Base-by-base conservation (phyloP, 2,113 vertebrate genomes). In the Gnathonemus echidnorhynchus region DNA sequence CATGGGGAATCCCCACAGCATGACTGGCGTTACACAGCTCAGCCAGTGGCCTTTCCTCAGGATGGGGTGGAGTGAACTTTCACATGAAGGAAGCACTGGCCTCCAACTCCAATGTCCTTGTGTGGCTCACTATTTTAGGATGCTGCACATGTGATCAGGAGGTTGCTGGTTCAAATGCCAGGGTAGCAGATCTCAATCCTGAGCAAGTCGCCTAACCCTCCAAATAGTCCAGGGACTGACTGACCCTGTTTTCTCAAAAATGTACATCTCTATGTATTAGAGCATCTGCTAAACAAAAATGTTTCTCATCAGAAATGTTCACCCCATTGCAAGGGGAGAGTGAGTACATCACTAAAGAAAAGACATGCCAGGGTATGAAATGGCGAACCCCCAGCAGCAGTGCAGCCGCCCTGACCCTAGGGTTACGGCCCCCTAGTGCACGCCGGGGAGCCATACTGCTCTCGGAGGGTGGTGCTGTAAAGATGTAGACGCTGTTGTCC, bases 401-500 rank as follows among this genome's bases (percentile, higher is more conserved):
- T 85, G 7, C 15, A 35, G 42, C 46, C 24, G 9, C n/a, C 83
- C 83, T 10, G 83, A 85, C 83, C 80, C 42, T 8, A 4, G 62
- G 27, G 62, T 21, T 4, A 21, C 11, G 11, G n/a, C 83, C 49
- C 84, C 42, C 49, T 58, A 15, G 8, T 15, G 46, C 17, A 88
- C 11, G 96, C 97, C 31, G 35, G 17, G 6, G 9, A 35, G 19
- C 8, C 87, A 45, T 66, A 99, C 97, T 95, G 91, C 97, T 98
- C 80, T 95, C 97, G 88, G 95, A 96, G 0, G 42, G 35, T 46
- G 97, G 96, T 70, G 98, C 97, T 53, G 97, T 98, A 92, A 99
- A 98, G 92, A 99, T 95, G 92, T 99, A 99, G 91, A 97, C 94
- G 90, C 97, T 96, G 27, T 98, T 99, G 94, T 99, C 98, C 90